Base-by-base conservation (phyloP, 2,888 invertebrate genomes). In the Synanthedon tipuliformis region DNA sequence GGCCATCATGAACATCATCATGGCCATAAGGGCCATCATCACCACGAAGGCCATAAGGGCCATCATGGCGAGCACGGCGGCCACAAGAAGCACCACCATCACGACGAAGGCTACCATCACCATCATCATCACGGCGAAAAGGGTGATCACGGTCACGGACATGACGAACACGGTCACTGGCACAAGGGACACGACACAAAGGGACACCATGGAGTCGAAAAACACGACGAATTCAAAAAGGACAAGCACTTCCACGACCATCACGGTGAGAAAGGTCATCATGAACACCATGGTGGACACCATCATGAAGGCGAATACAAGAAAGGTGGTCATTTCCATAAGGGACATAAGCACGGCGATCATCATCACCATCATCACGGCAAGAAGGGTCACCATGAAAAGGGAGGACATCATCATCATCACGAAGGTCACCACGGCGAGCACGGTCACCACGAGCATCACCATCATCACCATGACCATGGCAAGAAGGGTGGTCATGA, bases 181-280 rank as follows among this genome's bases (percentile, higher is more conserved):
- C 93, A 93, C 63, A 95, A 95, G 71, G 95, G 94, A 0, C 94
- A 95, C 79, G 92, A 92, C 76, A 94, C 94, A 57, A 93, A 95
- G 71, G 94, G 95, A 59, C 93, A 94, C 66, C 95, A 95, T 70
- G 92, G 94, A 62, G 88, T 94, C 5, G 94, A 94, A 79, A 94
- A 95, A 69, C 83, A 92, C 61, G 93, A 95, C 77, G 95, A 95
- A 76, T 94, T 90, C 85, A 93, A 94, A 71, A 94, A 95, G 75
- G 92, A 94, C 68, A 94, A 94, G 69, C 93, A 95, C 76, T 94
- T 93, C 90, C 94, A 92, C 75, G 93, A 95, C 62, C 94, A 94
- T 73, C 92, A 94, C 67, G 93, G 94, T 60, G 93, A 93, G 62
- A 91, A 91, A 61, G 94, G 93, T 1, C 91, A 90, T 69, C 92